Evolutionary conservation across 1,140 invertebrate species (phyloP), one percentile per base, ranked within the genome.

Genomic region (Nilaparvata lugens): DNA sequence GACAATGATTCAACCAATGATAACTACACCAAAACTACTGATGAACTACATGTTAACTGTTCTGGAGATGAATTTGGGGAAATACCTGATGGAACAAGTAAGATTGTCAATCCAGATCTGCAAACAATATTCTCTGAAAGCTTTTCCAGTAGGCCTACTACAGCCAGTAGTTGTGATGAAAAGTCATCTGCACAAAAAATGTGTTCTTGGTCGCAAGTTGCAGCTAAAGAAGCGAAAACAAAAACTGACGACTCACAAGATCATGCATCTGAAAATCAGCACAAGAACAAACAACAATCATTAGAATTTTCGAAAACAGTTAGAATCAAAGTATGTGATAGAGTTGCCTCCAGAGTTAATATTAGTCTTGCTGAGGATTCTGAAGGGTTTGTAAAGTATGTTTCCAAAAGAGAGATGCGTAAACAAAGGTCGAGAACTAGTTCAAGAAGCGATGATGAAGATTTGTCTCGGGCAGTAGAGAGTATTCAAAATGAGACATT

Each of bases 301-400:
- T 35, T 35, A 6, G 31, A 35, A 35, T 35, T 11, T 35, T 11
- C 31, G 13, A 35, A 35, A 35, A 6, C 31, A 35, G 31, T 35
- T 35, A 2, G 31, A 11, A 35, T 35, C 7, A 35, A 11, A 35
- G 31, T 35, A 4, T 2, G 7, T 35, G 31, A 35, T 11, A 35
- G 31, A 35, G 7, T n/a, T n/a, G n/a, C 31, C 4, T 35, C 31
- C 9, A 35, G 31, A 35, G 31, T 1, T 35, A 11, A 35, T 35
- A 35, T 1, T 35, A 66, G 70, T 56, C 53, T 75, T 3, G 70
- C 74, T 42, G 66, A 75, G 3, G 76, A 80, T 67, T 68, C 73
- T 51, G 76, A 81, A 67, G 79, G 76, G 19, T 79, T 79, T 62
- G 71, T 74, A 43, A 73, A 77, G 65, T 74, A 72, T 61, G 64